Conservation (phyloP, 1,140 invertebrate species). For the Papilio polyxenes region DNA sequence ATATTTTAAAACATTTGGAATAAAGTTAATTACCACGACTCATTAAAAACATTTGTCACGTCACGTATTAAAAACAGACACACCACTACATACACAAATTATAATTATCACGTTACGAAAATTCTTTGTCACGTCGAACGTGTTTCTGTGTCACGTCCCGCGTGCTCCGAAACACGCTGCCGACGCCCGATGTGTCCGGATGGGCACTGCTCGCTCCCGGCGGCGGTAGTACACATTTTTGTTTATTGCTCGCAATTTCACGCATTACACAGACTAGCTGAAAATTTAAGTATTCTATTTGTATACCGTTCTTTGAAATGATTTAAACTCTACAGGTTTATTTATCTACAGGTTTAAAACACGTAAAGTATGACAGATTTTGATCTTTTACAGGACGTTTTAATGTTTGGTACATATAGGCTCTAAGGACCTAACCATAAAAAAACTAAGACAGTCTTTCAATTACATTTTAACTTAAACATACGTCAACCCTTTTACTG, state of each 20-base stretch:
- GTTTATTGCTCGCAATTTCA: constrained; percentile 9
- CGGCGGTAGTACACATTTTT: neutral
- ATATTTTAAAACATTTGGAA: neutral
- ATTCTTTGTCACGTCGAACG: neutral
- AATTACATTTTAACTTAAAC: too few relatives aligned
- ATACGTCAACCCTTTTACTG: too few relatives aligned
- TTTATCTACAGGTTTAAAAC: neutral
- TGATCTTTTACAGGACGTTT: too few relatives aligned
- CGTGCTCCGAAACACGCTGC: neutral
- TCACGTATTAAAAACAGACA: neutral
- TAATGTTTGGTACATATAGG: too few relatives aligned
- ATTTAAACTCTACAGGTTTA: too few relatives aligned
- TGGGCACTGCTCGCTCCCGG: neutral
- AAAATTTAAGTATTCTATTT: neutral
- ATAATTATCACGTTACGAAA: neutral
- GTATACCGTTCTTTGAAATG: too few relatives aligned
- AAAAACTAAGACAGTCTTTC: too few relatives aligned
- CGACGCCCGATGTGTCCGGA: constrained; percentile 1
- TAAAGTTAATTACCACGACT: neutral
- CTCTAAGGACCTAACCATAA: too few relatives aligned
- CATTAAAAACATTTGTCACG: neutral
- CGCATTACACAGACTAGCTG: neutral
- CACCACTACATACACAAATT: neutral
- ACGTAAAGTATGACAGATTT: too few relatives aligned
- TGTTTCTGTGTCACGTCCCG: neutral